Evolutionary conservation across 2,113 vertebrate genomes (phyloP).

Genomic region (Sardina pilchardus): DNA sequence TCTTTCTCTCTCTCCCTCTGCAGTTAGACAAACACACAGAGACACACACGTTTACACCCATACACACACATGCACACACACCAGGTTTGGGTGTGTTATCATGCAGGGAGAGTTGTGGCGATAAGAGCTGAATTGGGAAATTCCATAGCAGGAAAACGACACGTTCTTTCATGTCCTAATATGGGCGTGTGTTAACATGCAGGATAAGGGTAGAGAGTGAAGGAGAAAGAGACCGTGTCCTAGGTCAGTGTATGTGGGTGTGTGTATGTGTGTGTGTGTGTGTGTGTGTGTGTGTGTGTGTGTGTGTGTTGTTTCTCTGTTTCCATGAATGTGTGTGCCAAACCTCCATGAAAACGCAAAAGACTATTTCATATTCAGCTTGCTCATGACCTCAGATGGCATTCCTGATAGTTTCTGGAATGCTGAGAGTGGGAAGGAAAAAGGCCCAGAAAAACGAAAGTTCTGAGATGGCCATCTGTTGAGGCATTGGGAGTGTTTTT

Average conservation of each 20-base stretch:
- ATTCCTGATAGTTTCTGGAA: neutral
- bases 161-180: conserved; percentile 58
- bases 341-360: neutral
- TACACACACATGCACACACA: neutral
- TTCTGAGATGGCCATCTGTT: conserved; percentile 18
- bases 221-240: conserved; percentile 34
- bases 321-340: neutral
- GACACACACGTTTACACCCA: neutral
- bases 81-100: conserved; percentile 35
- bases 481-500: neutral
- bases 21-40: conserved; percentile 2
- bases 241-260: neutral
- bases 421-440: conserved; percentile 2
- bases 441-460: neutral
- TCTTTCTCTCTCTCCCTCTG: too few relatives aligned
- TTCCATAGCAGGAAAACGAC: conserved; percentile 44
- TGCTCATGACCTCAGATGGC: conserved; percentile 6
- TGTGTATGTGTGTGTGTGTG: neutral
- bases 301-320: conserved; percentile 7
- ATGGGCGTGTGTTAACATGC: conserved; percentile 52
- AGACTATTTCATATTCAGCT: neutral
- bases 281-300: conserved; percentile 18
- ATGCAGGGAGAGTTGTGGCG: conserved; percentile 24
- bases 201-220: conserved; percentile 36
- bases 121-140: conserved; percentile 48